Base-by-base conservation (phyloP, 2,888 invertebrate species). In the Drosophila formosana region DNA sequence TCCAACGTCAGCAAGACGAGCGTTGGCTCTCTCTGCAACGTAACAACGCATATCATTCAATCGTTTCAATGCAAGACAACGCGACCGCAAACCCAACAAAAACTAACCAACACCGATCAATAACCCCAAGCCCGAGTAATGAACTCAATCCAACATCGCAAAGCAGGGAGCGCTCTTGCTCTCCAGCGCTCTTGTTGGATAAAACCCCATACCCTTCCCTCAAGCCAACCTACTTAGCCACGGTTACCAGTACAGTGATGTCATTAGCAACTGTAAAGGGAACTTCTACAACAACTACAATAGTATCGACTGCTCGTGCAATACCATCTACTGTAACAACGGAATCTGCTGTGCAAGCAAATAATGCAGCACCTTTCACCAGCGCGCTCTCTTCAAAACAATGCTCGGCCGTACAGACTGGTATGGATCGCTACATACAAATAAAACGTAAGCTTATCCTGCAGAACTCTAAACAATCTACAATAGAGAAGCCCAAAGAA, bases 361-460 rank as follows among this genome's bases (percentile, higher is more conserved):
- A 30, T 30, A 7, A 30, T 0, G 30, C 30, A 30, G 30, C 30
- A 30, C 30, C 30, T 30, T 30, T 7, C 30, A 30, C 30, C 30
- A 30, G 30, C 6, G 6, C 30, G 30, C 37, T 37, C 37, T 37
- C 37, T n/a, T 37, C 37, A 37, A 37, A n/a, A 37, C 37, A 37
- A 37, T n/a, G n/a, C n/a, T 37, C 37, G 37, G 37, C n/a, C n/a
- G 37, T 37, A 37, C n/a, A 37, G 37, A 37, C 37, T n/a, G 37
- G 37, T 37, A 37, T 37, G n/a, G 37, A 37, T 37, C 4, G 37
- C 34, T 37, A 37, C 11, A 37, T 37, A 37, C 34, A 37, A 37
- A 37, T 37, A 37, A 37, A 37, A 37, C 34, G 34, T 37, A 37
- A 37, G 34, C 34, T 37, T 37, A n/a, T 4, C 34, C 34, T n/a